These are phyloP conservation scores for Australoheros facetus DNA, from an alignment of 2,797 vertebrate genomes.

Conservation along the genomic window DNA sequence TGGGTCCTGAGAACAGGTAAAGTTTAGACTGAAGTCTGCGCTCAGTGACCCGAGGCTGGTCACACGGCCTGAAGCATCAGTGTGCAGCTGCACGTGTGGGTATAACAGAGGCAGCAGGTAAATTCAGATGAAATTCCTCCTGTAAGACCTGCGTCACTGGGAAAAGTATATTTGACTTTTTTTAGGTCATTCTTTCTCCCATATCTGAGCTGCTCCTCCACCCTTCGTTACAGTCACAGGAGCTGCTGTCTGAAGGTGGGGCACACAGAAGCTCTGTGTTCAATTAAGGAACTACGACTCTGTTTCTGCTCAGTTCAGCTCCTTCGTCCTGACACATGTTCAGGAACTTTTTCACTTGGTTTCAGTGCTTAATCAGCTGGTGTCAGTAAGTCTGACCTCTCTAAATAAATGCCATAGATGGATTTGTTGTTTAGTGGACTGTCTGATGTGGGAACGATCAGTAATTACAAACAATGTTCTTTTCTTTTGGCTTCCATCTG, in stretches of 20 bases:
- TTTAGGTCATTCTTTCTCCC: not conserved
- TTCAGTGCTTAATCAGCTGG: not conserved
- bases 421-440: not conserved
- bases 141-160: no score
- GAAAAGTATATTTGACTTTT: not conserved
- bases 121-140: not conserved
- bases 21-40: not conserved
- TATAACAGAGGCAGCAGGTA: not conserved
- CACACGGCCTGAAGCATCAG: not conserved
- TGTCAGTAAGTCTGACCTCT: not conserved
- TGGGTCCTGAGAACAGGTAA: not conserved
- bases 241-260: not conserved
- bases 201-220: not conserved
- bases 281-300: not conserved
- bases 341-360: not conserved
- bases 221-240: not conserved
- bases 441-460: not conserved
- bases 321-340: not conserved
- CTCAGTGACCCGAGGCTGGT: not conserved
- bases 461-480: not conserved
- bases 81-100: rapidly evolving
- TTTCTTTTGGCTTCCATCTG: not conserved
- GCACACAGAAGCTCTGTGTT: not conserved
- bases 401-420: not conserved
- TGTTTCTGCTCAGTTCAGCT: not conserved